Percentiles rank a stretch among this genome's conserved stretches.
These are phyloP conservation scores for Xenopus borealis DNA, from an alignment of 2,113 vertebrate genomes.

Conservation along the genomic window DNA sequence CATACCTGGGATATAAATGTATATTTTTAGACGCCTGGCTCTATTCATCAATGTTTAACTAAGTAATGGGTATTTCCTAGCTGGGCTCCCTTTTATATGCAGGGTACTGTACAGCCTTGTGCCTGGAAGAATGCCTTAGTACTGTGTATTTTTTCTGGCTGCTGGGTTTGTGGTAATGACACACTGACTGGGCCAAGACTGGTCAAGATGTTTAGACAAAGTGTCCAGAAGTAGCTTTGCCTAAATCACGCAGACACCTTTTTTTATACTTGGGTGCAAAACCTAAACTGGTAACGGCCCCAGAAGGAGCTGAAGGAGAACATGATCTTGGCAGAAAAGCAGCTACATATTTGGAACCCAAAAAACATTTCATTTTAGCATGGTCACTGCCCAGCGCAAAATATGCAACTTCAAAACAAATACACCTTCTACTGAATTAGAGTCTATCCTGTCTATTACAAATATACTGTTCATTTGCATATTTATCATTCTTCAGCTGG, in stretches of 20 bases:
- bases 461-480: no score
- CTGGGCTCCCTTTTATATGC: conserved; percentile 2
- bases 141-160: conserved; percentile 6
- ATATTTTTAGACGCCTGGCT: background rate
- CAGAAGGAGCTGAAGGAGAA: background rate
- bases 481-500: no score
- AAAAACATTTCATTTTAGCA: no score
- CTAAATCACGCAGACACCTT: conserved; percentile 28
- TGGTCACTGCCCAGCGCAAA: no score
- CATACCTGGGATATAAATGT: conserved; percentile 6
- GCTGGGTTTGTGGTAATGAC: background rate
- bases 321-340: no score
- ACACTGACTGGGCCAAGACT: background rate
- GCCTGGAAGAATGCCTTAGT: background rate
- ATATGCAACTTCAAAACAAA: no score
- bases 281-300: background rate
- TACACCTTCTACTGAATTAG: no score
- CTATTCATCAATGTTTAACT: conserved; percentile 17
- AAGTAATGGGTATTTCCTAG: background rate
- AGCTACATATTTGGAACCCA: no score
- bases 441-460: no score
- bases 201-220: conserved; percentile 22
- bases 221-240: conserved; percentile 28
- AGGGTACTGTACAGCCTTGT: conserved; percentile 1
- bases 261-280: conserved; percentile 10